These are phyloP conservation scores for Nymphalis c-album DNA, from an alignment of 2,888 invertebrate species.

Conservation along the genomic window DNA sequence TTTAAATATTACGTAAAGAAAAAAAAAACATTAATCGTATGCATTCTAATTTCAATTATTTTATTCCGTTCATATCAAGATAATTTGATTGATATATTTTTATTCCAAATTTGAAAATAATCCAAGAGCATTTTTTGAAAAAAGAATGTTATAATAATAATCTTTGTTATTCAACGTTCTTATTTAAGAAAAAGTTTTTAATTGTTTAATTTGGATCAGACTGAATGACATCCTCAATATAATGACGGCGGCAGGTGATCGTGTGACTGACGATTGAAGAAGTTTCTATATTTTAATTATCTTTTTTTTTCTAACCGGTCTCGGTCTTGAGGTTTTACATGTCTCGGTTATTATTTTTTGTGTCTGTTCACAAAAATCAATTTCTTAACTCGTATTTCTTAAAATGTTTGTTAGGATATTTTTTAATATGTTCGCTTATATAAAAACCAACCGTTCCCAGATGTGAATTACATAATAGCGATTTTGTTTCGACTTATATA, in stretches of 20 bases:
- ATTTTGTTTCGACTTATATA: no score
- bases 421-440: no score
- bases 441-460: no score
- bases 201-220: conserved; percentile 4
- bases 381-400: no score
- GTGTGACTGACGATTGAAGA: neutral
- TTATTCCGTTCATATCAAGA: neutral
- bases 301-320: conserved; percentile 10
- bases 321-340: neutral
- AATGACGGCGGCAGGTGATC: conserved; percentile 5
- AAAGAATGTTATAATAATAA: neutral
- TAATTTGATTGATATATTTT: no score
- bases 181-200: conserved; percentile 7
- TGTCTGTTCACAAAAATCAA: no score
- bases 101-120: no score
- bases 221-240: neutral
- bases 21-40: conserved; percentile 5
- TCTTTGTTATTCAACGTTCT: neutral
- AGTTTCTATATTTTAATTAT: conserved; percentile 1
- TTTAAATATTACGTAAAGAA: conserved; percentile 7
- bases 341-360: neutral
- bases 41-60: neutral
- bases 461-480: no score
- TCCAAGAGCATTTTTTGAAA: neutral
- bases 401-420: no score